Percentiles rank a stretch among this genome's conserved stretches.
phyloP scores from a whole-genome alignment of 1,140 invertebrate genomes.

The Meloidogyne floridensis region DNA sequence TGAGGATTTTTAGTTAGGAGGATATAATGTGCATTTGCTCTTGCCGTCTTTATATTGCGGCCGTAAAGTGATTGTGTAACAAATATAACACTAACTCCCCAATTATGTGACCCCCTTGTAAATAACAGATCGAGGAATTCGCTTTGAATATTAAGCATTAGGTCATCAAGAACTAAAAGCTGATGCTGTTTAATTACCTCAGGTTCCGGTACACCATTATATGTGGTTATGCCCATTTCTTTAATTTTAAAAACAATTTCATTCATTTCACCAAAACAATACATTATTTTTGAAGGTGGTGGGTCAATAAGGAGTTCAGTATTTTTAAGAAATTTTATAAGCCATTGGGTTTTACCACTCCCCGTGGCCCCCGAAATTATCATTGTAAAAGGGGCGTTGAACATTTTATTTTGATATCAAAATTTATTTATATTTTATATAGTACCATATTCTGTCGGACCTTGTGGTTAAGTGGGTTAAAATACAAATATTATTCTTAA shows the following conservation, averaged over 20 bases:
- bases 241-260: constrained; percentile 28
- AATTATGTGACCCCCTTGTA: constrained; percentile 37
- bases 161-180: constrained; percentile 2
- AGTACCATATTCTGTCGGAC: too few relatives aligned
- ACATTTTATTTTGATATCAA: constrained; percentile 6
- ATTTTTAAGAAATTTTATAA: constrained; percentile 22
- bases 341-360: constrained; percentile 39
- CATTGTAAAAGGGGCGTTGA: constrained; percentile 38
- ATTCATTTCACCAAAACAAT: constrained; percentile 39
- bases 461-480: too few relatives aligned
- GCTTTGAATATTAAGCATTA: neutral
- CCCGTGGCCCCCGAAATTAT: constrained; percentile 33
- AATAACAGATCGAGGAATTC: constrained; percentile 34
- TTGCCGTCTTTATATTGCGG: constrained; percentile 37
- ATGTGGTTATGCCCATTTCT: neutral
- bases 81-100: constrained; percentile 40
- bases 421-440: neutral
- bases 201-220: constrained; percentile 14
- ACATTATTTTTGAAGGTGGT: constrained; percentile 17
- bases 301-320: neutral
- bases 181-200: neutral
- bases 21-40: constrained; percentile 36
- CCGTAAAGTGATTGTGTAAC: constrained; percentile 40
- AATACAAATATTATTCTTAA: too few relatives aligned
- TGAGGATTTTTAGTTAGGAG: constrained; percentile 40